Base-by-base conservation (phyloP, 1,140 invertebrate species). In the Phortica variegata region DNA sequence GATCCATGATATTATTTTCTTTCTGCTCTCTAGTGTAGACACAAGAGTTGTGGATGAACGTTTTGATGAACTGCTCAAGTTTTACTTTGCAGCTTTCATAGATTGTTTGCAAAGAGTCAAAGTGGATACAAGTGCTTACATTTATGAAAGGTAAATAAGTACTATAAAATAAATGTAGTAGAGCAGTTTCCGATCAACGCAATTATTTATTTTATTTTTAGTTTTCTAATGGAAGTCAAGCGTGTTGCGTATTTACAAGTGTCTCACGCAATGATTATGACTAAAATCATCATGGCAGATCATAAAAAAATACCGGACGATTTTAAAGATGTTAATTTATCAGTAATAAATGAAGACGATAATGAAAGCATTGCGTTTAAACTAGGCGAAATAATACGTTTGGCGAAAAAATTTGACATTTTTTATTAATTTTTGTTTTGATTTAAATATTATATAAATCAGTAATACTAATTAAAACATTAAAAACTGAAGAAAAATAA, bases 1-100 rank as follows among this genome's bases (percentile, higher is more conserved):
- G 5, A 45, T 79, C 0, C 71, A 81, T 4, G 84, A 87, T 57
- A 44, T 87, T 4, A 58, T 81, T 0, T 85, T 85, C 42, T 80
- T 84, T 38, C 47, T 86, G 1, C 78, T 80, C 13, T 80, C 79
- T 1, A 84, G 83, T 46, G 65, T 83, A 6, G 58, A 76, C 8
- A 59, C 68, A 6, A 51, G 71, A 0, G 62, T 81, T 0, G 50
- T 78, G 1, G 72, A 78, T 0, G 51, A 78, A n/a, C 53, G 80
- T 44, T 71, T 76, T 17, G 69, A 82, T 12, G 65, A 77, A 10
- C 69, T 84, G 2, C 47, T 83, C 2, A 59, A 77, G 48, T 49
- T 80, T 0, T 85, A 85, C 60, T 79, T 83, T 44, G 60, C 81
- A 0, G 75, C 58, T 3, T 79, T 84, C 7, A 54, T 83, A 2